These are phyloP conservation scores for Centropyge bicolor DNA, from an alignment of 2,797 vertebrate species.

Conservation along the genomic window DNA sequence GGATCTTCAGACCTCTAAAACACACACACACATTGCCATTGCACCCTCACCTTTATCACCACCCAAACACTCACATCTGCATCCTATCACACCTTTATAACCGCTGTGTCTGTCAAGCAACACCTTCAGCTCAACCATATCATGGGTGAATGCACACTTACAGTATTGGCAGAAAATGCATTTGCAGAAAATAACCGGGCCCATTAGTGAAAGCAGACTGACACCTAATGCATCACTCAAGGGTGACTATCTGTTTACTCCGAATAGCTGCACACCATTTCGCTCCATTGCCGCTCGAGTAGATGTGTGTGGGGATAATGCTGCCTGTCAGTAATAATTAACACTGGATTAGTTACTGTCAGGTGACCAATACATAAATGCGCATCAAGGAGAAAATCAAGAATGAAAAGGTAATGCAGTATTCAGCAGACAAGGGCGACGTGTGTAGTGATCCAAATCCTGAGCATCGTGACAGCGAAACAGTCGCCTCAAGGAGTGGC, in stretches of 20 bases:
- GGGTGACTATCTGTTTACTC: constrained; percentile 42
- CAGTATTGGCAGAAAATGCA: constrained; percentile 41
- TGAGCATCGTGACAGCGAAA: constrained; percentile 25
- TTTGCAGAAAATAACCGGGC: constrained; percentile 62
- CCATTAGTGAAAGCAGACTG: constrained; percentile 57
- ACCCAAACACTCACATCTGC: constrained; percentile 21
- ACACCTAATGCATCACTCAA: constrained; percentile 56
- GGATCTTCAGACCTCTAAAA: constrained; percentile 2
- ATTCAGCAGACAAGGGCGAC: constrained; percentile 18
- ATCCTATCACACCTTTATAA: constrained; percentile 37
- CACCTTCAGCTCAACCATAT: constrained; percentile 39
- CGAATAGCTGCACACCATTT: constrained; percentile 43
- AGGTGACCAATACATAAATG: constrained; percentile 35
- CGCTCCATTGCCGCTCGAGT: constrained; percentile 12
- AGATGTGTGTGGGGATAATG: constrained; percentile 39
- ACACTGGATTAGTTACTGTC: constrained; percentile 39
- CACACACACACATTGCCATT: constrained; percentile 4
- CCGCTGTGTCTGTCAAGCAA: constrained; percentile 16
- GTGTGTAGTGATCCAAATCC: constrained; percentile 10
- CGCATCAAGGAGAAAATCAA: constrained; percentile 22
- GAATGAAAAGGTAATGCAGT: constrained; percentile 11
- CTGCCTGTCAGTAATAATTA: constrained; percentile 38
- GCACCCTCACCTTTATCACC: constrained; percentile 9
- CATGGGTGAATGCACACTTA: constrained; percentile 47
- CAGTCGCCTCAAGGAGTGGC: neutral